Evolutionary conservation across 2,797 vertebrate genomes (phyloP), one percentile per base, ranked within the genome.

Genomic region (Nothura maculosa): DNA sequence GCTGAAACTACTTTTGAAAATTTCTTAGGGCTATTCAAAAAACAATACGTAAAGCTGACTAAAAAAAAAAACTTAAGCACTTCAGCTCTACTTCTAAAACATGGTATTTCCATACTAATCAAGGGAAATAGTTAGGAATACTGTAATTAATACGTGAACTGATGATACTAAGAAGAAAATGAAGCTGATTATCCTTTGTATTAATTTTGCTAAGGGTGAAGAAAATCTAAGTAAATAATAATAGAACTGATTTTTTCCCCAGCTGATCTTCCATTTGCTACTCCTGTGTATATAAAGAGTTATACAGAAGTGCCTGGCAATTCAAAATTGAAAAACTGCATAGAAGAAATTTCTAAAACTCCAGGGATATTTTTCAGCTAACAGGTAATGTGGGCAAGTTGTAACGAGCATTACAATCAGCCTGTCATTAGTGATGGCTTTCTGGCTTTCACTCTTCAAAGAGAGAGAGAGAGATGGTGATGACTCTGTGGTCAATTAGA

Each of bases 331-430:
- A 74, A 75, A 74, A 93, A 95, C 81, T 82, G 68, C 36, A 63
- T 42, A 94, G 43, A 54, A 67, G 79, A 95, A 90, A 88, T 93
- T 63, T 95, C 68, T 82, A 91, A 93, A 87, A 81, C 52, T 85
- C 67, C 86, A 93, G 87, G 91, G 90, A 82, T 91, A 83, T 73
- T 78, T 94, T 93, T 87, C 67, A 92, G 87, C 73, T 67, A 93
- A 92, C 27, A 11, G 3, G 66, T 95, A 81, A 93, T 84, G 80
- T 91, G 38, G 69, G 76, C 66, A 89, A 92, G 68, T 52, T 94
- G 48, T 83, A 95, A 93, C 94, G 40, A 21, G 79, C 88, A 95
- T 81, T 69, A 67, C 81, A 92, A 83, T 63, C 55, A 42, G 58
- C n/a, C 62, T 79, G 58, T 42, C 0, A 0, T 76, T 75, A 75